Conservation (phyloP, 2,113 vertebrate species). For the Globicephala melas region DNA sequence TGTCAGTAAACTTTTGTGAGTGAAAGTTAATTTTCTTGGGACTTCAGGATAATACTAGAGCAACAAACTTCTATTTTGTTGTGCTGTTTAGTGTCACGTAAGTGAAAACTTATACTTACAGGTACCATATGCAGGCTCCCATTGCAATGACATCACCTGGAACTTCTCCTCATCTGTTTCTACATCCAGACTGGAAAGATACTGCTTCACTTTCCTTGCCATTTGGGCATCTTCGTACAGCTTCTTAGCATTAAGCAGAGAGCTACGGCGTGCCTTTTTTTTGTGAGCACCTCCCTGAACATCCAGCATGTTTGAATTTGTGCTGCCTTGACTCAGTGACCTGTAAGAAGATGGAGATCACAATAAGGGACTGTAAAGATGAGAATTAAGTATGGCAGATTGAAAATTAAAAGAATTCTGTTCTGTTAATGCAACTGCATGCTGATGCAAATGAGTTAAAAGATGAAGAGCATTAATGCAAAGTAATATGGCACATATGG, state of each 20-base stretch:
- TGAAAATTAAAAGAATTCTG: slow-evolving; percentile 74
- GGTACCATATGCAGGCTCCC: slow-evolving; percentile 94
- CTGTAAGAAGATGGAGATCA: slow-evolving; percentile 78
- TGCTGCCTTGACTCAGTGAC: slow-evolving; percentile 98
- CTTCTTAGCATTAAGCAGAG: slow-evolving; percentile 96
- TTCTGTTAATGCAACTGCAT: slow-evolving; percentile 85
- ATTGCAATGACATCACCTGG: slow-evolving; percentile 93
- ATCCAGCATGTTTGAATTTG: slow-evolving; percentile 96
- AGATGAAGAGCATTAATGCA: slow-evolving; percentile 82
- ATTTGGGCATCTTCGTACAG: slow-evolving; percentile 98
- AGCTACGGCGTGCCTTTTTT: slow-evolving; percentile 94
- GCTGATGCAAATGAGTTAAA: slow-evolving; percentile 86
- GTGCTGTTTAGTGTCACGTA: neutral
- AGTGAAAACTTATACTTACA: slow-evolving; percentile 83
- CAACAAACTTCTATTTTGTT: neutral
- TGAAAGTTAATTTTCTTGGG: neutral
- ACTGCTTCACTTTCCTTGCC: slow-evolving; percentile 97
- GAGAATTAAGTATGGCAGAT: slow-evolving; percentile 17
- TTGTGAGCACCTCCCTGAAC: slow-evolving; percentile 94
- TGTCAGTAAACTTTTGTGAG: neutral
- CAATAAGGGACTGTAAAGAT: neutral
- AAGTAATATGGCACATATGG: slow-evolving; percentile 66
- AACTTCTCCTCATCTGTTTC: slow-evolving; percentile 95
- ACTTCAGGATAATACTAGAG: neutral
- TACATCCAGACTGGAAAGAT: slow-evolving; percentile 92